A percentile compares a stretch with the other conserved stretches of the same genome.
These are phyloP conservation scores for Scatophagus argus DNA, from an alignment of 2,113 vertebrate species.

Conservation along the genomic window DNA sequence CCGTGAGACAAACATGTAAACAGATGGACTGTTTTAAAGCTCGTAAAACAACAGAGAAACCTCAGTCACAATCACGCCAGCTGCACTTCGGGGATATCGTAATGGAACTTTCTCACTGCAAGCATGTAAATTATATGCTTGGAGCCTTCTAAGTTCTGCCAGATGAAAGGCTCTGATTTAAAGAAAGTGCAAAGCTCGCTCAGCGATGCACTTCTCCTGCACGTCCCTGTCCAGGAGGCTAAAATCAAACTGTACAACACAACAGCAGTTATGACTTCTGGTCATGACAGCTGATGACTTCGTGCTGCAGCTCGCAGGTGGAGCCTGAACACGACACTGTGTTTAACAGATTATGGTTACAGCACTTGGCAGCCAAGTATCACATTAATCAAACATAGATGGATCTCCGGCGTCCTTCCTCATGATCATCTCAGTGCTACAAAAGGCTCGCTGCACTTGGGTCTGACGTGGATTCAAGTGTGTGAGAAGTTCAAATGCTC, in stretches of 20 bases:
- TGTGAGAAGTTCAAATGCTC: slow-evolving; percentile 12
- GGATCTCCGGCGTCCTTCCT: background rate
- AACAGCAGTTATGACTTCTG: background rate
- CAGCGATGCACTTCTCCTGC: background rate
- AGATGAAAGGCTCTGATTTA: slow-evolving; percentile 38
- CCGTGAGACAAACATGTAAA: slow-evolving; percentile 35
- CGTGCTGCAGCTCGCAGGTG: background rate
- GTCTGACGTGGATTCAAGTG: slow-evolving; percentile 10
- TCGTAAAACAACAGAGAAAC: slow-evolving; percentile 64
- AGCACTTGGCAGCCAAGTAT: background rate
- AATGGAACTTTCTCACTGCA: slow-evolving; percentile 64
- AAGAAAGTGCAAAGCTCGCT: slow-evolving; percentile 12
- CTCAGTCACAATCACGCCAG: slow-evolving; percentile 52
- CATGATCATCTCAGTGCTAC: slow-evolving; percentile 5
- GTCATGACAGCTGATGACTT: slow-evolving; percentile 19
- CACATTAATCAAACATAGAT: slow-evolving; percentile 10
- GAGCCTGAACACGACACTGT: background rate
- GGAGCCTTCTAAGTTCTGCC: slow-evolving; percentile 1
- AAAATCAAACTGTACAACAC: background rate
- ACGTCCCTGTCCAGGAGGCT: background rate
- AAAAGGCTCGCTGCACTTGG: background rate
- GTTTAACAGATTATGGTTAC: background rate
- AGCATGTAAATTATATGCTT: slow-evolving; percentile 46
- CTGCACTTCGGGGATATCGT: slow-evolving; percentile 52
- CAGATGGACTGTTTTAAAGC: slow-evolving; percentile 67